Base-by-base conservation (phyloP, 2,888 invertebrate species). In the Malthinus seriepunctatus region DNA sequence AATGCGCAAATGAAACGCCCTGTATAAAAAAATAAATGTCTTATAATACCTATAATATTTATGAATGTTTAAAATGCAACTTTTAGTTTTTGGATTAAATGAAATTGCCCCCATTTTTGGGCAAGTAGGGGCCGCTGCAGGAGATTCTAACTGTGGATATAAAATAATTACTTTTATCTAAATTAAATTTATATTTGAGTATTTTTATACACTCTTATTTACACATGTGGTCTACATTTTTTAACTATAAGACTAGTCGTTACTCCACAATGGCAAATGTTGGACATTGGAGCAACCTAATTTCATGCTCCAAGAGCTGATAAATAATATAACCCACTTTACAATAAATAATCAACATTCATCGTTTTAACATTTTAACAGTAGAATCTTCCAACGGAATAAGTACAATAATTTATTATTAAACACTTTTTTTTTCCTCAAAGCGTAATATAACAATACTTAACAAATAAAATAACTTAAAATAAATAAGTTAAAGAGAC, bases 241-340 rank as follows among this genome's bases (percentile, higher is more conserved):
- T 72, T 76, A 76, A 72, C 70, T 74, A 74, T 69, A 68, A 74
- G 77, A 77, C 77, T 77, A 77, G 77, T 73, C 72, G 70, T 68
- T 71, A 73, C 71, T 70, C 72, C 67, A 64, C 47, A 58, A 68
- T 63, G 69, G 63, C 55, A 63, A 62, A 63, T 55, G 61, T 59
- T 61, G 64, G 64, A 64, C 56, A 63, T 55, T 65, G 69, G 69
- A 71, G 68, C 70, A 62, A 62, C 69, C 63, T 60, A 47, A 51
- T 23, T 60, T 49, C 34, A 58, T 62, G 59, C 63, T 59, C 47
- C 51, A 65, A 49, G 54, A 64, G 66, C 67, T 66, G 64, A 56
- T 59, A 60, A 35, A 63, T 59, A 59, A 67, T 56, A 67, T 62
- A 60, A 61, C 62, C 62, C 56, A 64, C 56, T 62, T 59, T 54